phyloP scores from a whole-genome alignment of 2,888 invertebrate genomes.

The Archips xylosteana region DNA sequence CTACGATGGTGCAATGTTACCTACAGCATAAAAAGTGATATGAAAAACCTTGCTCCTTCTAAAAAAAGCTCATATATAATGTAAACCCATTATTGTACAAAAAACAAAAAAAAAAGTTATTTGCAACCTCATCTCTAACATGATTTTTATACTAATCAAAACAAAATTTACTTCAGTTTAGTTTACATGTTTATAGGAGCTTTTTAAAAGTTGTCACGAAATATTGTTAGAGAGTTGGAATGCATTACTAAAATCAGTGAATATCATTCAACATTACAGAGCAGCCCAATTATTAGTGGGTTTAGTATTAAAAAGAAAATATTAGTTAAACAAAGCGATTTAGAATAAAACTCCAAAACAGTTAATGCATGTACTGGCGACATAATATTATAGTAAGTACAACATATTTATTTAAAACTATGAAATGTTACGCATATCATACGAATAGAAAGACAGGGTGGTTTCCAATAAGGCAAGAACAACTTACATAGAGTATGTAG shows the following conservation, averaged over 20 bases:
- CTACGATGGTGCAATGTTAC: neutral
- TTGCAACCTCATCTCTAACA: no score
- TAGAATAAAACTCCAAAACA: constrained; percentile 16
- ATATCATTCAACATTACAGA: constrained; percentile 4
- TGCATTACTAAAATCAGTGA: neutral
- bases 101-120: no score
- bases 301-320: neutral
- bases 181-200: no score
- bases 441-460: constrained; percentile 65
- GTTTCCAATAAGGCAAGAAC: constrained; percentile 54
- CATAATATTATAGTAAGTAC: constrained; percentile 36
- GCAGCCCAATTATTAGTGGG: neutral
- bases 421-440: constrained; percentile 39
- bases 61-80: no score
- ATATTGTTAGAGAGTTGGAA: neutral
- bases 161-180: no score
- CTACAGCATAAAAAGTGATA: neutral
- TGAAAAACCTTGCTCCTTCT: neutral
- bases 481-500: constrained; percentile 40
- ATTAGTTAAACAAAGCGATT: constrained; percentile 17
- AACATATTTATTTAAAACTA: constrained; percentile 38
- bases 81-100: no score
- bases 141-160: no score
- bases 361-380: constrained; percentile 46
- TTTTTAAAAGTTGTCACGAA: no score